Percentiles rank a stretch among this genome's conserved stretches.
phyloP scores from a whole-genome alignment of 2,113 vertebrate genomes.

The Chionodraco myersi region DNA sequence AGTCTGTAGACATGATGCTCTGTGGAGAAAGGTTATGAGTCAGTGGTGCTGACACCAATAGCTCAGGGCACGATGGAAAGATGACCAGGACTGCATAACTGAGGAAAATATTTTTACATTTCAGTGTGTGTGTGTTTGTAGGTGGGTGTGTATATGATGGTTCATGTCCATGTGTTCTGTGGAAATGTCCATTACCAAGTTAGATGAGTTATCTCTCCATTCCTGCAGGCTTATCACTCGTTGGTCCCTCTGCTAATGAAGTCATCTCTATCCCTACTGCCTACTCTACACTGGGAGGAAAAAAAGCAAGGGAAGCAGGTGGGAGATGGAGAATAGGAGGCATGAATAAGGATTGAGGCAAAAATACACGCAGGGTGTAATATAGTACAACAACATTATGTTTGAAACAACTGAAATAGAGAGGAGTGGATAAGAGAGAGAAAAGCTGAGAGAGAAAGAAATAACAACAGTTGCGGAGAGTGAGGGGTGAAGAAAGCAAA shows the following conservation, averaged over 20 bases:
- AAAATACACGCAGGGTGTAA: conserved; percentile 29
- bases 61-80: conserved; percentile 28
- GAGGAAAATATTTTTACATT: conserved; percentile 17
- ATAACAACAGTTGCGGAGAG: conserved; percentile 60
- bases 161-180: conserved; percentile 43
- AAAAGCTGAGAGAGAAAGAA: conserved; percentile 62
- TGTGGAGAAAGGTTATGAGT: conserved; percentile 70
- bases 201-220: conserved; percentile 62
- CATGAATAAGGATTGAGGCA: conserved; percentile 56
- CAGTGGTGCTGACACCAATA: conserved; percentile 26
- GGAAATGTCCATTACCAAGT: conserved; percentile 61
- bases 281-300: conserved; percentile 14
- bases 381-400: conserved; percentile 24
- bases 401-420: conserved; percentile 67
- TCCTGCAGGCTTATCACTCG: conserved; percentile 71
- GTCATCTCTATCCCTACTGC: conserved; percentile 71
- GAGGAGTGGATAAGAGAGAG: conserved; percentile 46
- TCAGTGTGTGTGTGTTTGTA: background rate
- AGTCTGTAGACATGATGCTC: conserved; percentile 49
- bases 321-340: conserved; percentile 18
- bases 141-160: conserved; percentile 1
- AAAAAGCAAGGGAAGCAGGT: conserved; percentile 52
- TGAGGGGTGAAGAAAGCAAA: conserved; percentile 73
- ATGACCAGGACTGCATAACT: conserved; percentile 25
- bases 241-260: conserved; percentile 77